phyloP scores from a whole-genome alignment of 2,888 invertebrate genomes.

The Leptura quadrifasciata region DNA sequence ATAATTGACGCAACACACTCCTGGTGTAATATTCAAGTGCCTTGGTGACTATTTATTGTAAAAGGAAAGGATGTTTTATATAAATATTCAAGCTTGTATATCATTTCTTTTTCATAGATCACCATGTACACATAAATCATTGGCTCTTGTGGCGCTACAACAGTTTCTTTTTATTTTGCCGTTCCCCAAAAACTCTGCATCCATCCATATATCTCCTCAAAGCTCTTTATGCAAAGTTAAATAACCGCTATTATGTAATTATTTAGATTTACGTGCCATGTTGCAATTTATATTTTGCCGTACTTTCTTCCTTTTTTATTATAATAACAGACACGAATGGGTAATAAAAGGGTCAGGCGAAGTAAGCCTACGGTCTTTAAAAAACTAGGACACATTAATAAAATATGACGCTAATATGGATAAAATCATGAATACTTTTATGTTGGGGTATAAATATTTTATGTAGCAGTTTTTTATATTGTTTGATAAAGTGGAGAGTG shows the following conservation, averaged over 20 bases:
- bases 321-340: conserved; percentile 26
- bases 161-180: background rate
- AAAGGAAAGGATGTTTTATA: too few species aligned
- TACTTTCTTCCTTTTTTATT: conserved; percentile 23
- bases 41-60: too few species aligned
- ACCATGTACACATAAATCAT: background rate
- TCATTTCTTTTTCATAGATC: background rate
- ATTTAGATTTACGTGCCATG: conserved; percentile 32
- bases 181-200: conserved; percentile 4
- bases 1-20: too few species aligned
- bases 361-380: conserved; percentile 17
- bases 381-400: conserved; percentile 34
- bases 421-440: conserved; percentile 34
- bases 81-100: background rate
- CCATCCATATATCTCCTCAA: conserved; percentile 17
- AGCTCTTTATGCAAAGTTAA: conserved; percentile 5
- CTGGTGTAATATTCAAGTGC: too few species aligned
- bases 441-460: conserved; percentile 29
- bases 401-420: conserved; percentile 30
- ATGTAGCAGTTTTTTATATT: conserved; percentile 22
- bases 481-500: background rate
- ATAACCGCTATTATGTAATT: conserved; percentile 27
- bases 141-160: background rate
- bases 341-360: conserved; percentile 24
- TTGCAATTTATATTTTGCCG: conserved; percentile 26